Conservation (phyloP, 1,140 invertebrate genomes). For the Tetramorium simillimum region DNA sequence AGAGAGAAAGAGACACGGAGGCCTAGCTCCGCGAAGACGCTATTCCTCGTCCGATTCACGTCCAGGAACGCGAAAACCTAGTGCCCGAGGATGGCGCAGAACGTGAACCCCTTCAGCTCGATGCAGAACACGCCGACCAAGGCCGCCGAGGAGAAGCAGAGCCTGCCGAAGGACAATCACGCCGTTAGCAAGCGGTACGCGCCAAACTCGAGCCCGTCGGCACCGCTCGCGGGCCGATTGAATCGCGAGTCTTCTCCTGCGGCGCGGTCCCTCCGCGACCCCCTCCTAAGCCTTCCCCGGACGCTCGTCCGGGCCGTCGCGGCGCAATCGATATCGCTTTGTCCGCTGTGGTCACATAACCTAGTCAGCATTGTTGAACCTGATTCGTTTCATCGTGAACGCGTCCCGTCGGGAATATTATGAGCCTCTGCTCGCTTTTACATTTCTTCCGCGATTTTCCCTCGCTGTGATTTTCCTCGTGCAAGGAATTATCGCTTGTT, state of each 20-base stretch:
- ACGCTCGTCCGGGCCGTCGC: background rate
- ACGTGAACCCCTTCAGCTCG: slow-evolving; percentile 92
- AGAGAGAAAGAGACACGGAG: background rate
- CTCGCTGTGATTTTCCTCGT: no score
- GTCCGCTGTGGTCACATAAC: background rate
- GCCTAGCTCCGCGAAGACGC: background rate
- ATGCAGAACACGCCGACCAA: slow-evolving; percentile 89
- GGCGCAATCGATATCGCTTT: background rate
- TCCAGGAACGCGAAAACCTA: background rate
- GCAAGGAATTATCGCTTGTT: no score
- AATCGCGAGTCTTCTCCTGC: background rate
- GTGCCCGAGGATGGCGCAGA: slow-evolving; percentile 90
- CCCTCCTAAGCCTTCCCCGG: no score
- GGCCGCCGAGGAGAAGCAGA: slow-evolving; percentile 90
- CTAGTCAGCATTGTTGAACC: background rate
- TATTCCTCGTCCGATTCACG: background rate
- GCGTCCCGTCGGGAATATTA: background rate
- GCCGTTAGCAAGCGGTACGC: slow-evolving; percentile 93
- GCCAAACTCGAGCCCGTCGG: background rate
- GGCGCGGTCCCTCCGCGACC: background rate
- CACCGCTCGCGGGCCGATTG: background rate
- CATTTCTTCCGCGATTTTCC: background rate
- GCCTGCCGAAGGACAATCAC: slow-evolving; percentile 92
- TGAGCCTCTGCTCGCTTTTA: background rate
- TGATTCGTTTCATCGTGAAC: background rate